Base-by-base conservation (phyloP, 2,888 invertebrate genomes). In the Petrolisthes cinctipes region DNA sequence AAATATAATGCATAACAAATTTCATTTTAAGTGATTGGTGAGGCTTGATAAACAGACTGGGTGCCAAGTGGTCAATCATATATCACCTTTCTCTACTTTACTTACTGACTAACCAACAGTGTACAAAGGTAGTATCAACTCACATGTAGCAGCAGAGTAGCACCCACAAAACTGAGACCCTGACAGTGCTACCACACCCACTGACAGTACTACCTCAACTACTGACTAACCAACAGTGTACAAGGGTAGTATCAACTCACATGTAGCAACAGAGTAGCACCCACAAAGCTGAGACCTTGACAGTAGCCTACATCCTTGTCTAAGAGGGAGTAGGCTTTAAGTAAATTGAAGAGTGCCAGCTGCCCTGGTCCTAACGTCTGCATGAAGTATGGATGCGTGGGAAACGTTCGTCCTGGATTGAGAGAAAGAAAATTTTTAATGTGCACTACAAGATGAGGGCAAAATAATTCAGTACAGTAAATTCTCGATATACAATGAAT, bases 281-380 rank as follows among this genome's bases (percentile, higher is more conserved):
- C 98, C 3, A 99, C 97, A 92, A 99, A 99, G 92, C 98, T 98
- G 11, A 99, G 94, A 0, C 99, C 99, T 93, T 99, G 99, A 91
- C 99, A 99, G 93, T 99, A 99, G 0, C 98, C 98, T 0, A 99
- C 96, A 92, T 98, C 97, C 0, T 96, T 96, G 93, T 99, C 99
- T 68, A 98, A 93, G 54, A 99, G 94, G 0, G 98, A 99, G 93
- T 99, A 99, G 0, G 99, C 99, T 93, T 99, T 99, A 56, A 99
- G 94, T 37, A 99, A 94, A 93, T 99, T 99, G 93, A 98, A 99
- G 4, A 99, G 93, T 0, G 98, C 96, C 90, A 99, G 93, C 92
- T 99, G 99, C 0, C 99, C 99, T 0, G 97, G 96, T 0, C 99
- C 99, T 71, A 99, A 93, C 0, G 98, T 96, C 86, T 97, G 96